Evolutionary conservation across 2,888 invertebrate genomes (phyloP).

Genomic region (Dicyrtoma fusca): DNA sequence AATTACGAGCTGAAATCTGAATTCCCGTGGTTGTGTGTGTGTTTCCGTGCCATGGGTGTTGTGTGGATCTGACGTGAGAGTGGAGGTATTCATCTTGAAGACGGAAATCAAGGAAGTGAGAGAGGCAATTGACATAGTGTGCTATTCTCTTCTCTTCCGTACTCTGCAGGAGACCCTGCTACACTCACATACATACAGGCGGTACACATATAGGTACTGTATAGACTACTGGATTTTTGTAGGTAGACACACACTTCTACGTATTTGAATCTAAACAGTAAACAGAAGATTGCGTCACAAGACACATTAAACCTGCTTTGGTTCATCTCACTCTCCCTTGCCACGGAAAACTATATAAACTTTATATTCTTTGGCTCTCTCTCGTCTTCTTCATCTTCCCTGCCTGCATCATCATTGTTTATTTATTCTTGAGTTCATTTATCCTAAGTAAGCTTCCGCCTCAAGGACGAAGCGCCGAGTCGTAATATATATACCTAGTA

Average conservation of each 20-base stretch:
- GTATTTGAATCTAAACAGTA: conserved; percentile 33
- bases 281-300: conserved; percentile 20
- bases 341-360: background rate
- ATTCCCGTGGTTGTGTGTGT: too few species aligned
- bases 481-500: background rate
- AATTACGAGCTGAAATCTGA: too few species aligned
- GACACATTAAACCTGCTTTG: background rate
- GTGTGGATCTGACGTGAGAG: too few species aligned
- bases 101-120: conserved; percentile 1
- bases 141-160: too few species aligned
- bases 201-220: too few species aligned
- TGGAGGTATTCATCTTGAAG: background rate
- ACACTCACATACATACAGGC: background rate
- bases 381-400: background rate
- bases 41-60: too few species aligned
- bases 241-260: background rate
- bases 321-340: background rate
- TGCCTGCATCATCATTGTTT: conserved; percentile 4
- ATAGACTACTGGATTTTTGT: too few species aligned
- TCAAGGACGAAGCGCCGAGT: conserved; percentile 7
- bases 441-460: conserved; percentile 19
- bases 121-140: conserved; percentile 22
- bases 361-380: background rate
- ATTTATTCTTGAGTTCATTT: conserved; percentile 36
- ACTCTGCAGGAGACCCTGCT: background rate